Evolutionary conservation across 2,888 invertebrate species (phyloP), one percentile per base, ranked within the genome.

Genomic region (Metellina segmentata): DNA sequence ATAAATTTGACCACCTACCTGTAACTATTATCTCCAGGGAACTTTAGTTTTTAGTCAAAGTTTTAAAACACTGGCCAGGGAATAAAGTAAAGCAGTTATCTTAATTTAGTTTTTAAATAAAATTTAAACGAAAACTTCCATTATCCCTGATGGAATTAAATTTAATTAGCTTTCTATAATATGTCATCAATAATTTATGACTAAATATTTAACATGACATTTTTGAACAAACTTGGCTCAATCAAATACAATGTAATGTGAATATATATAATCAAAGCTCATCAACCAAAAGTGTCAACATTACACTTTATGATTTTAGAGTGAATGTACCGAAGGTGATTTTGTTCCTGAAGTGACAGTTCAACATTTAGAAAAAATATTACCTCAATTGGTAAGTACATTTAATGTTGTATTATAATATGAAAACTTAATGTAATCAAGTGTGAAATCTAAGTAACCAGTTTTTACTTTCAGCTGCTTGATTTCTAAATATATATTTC

Each of bases 351-450:
- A 79, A 83, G 83, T 91, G 4, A 88, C 77, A 49, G 79, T 61
- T 19, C 79, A 88, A n/a, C 87, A 91, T 88, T 86, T 91, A 51
- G 91, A 91, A 83, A 91, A 91, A 82, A 74, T 83, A 72, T n/a
- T 91, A 9, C 91, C 91, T 11, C 91, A 91, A 16, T 69, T 91
- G 53, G 91, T 91, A 74, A 53, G 88, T 77, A 61, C 20, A 48
- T 4, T 85, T 85, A 4, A 34, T 1, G 4, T n/a, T n/a, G 34
- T 34, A 4, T 34, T 34, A 34, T 34, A 4, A 34, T 34, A 34
- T 34, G 4, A 34, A 34, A 34, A 34, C 4, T 34, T 34, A 34
- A 34, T 34, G 34, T 34, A 34, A 79, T n/a, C 19, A 52, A 16
- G 20, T 79, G 4, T 9, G 52, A 34, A 74, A 48, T 89, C 6